These are phyloP conservation scores for Pentalonia nigronervosa DNA, from an alignment of 1,140 invertebrate species.

Conservation along the genomic window DNA sequence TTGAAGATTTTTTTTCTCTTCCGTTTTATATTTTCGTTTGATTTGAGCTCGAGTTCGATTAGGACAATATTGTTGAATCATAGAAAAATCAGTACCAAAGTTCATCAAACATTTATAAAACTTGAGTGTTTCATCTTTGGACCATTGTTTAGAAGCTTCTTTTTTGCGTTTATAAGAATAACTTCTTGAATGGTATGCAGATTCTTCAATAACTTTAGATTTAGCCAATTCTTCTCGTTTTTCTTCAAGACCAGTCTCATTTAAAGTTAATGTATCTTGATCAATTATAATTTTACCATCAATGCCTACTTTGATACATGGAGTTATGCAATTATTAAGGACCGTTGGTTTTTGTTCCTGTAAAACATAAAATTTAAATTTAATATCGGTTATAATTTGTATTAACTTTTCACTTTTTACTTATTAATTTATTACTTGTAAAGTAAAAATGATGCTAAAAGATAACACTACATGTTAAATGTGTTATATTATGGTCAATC, in stretches of 20 bases:
- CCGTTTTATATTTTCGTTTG: conserved; percentile 79
- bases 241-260: conserved; percentile 73
- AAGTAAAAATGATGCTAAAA: too few species aligned
- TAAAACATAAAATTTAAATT: conserved; percentile 15
- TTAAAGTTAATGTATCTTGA: conserved; percentile 75
- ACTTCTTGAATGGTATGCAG: conserved; percentile 65
- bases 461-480: background rate
- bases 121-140: conserved; percentile 73
- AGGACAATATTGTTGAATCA: conserved; percentile 86
- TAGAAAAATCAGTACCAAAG: conserved; percentile 87
- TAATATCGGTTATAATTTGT: background rate
- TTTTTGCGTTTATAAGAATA: conserved; percentile 69
- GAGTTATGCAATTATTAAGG: conserved; percentile 70
- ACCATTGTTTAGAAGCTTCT: conserved; percentile 63
- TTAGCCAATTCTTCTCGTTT: conserved; percentile 71
- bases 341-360: conserved; percentile 61
- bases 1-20: conserved; percentile 69
- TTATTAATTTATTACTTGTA: too few species aligned
- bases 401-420: background rate
- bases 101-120: conserved; percentile 89
- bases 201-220: conserved; percentile 73
- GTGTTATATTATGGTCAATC: background rate
- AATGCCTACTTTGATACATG: conserved; percentile 86
- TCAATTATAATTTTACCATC: conserved; percentile 88
- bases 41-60: conserved; percentile 79